phyloP scores from a whole-genome alignment of 2,797 vertebrate species.

The Cyclopterus lumpus region DNA sequence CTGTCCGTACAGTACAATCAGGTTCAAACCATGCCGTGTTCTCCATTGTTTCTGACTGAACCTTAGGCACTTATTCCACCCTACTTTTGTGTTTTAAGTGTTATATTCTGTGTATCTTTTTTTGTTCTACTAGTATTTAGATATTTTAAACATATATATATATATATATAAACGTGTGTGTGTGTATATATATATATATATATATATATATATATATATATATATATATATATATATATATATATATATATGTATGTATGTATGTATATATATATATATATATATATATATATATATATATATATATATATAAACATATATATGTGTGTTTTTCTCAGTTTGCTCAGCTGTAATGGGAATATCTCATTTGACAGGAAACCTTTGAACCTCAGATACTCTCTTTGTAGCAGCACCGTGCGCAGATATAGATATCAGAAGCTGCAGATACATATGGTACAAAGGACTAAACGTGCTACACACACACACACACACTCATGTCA shows the following conservation, averaged over 20 bases:
- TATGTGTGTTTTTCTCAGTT: background rate
- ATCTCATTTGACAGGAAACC: background rate
- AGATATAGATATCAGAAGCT: background rate
- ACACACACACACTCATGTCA: too few relatives aligned
- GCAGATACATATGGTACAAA: background rate
- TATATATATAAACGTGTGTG: too few relatives aligned
- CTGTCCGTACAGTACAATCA: background rate
- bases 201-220: too few relatives aligned
- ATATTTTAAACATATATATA: background rate
- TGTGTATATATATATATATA: too few relatives aligned
- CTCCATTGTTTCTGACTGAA: too few relatives aligned
- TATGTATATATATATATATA: too few relatives aligned
- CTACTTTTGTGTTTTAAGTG: background rate
- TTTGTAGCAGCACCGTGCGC: background rate
- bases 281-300: too few relatives aligned
- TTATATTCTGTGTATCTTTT: background rate
- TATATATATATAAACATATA: too few relatives aligned
- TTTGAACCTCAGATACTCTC: background rate
- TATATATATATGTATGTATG: too few relatives aligned
- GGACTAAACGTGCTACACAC: background rate
- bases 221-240: too few relatives aligned
- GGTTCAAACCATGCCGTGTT: background rate
- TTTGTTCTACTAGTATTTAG: background rate
- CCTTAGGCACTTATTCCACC: too few relatives aligned
- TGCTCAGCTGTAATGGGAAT: background rate